phyloP scores from a whole-genome alignment of 2,113 vertebrate species.

The Spilogale gracilis region DNA sequence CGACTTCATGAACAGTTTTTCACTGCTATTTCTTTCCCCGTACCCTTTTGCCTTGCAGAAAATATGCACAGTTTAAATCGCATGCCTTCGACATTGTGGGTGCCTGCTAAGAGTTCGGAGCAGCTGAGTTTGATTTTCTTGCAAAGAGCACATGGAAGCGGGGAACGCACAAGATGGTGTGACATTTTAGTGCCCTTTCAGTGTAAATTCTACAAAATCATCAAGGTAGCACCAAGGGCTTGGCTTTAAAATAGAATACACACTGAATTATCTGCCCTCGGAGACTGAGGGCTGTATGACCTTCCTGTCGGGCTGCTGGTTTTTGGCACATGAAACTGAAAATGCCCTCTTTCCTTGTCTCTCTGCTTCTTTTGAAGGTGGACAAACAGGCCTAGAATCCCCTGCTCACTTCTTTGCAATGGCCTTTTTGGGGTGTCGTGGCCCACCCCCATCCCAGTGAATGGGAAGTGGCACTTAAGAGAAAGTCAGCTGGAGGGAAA shows the following conservation, averaged over 20 bases:
- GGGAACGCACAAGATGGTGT: conserved; percentile 63
- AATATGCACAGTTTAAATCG: not conserved
- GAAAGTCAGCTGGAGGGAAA: not conserved
- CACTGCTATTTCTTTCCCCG: not conserved
- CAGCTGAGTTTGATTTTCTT: conserved; percentile 59
- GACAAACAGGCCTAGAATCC: not conserved
- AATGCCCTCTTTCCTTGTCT: not conserved
- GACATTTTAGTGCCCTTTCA: conserved; percentile 79
- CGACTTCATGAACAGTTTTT: not conserved
- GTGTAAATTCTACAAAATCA: conserved; percentile 74
- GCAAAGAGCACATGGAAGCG: conserved; percentile 68
- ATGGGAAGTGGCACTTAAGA: not conserved
- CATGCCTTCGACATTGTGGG: not conserved
- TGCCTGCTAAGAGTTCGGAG: conserved; percentile 56
- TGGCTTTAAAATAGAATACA: conserved; percentile 71
- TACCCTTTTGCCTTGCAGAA: not conserved
- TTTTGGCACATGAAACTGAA: conserved; percentile 40
- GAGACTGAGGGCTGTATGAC: not conserved
- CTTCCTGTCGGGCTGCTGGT: not conserved
- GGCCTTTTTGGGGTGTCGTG: not conserved
- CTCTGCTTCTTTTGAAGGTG: not conserved
- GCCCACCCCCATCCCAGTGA: not conserved
- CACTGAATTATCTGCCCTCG: not conserved
- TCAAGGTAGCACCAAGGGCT: conserved; percentile 59
- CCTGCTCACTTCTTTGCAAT: not conserved